Evolutionary conservation across 2,888 invertebrate genomes (phyloP).

Genomic region (Crioceris asparagi): DNA sequence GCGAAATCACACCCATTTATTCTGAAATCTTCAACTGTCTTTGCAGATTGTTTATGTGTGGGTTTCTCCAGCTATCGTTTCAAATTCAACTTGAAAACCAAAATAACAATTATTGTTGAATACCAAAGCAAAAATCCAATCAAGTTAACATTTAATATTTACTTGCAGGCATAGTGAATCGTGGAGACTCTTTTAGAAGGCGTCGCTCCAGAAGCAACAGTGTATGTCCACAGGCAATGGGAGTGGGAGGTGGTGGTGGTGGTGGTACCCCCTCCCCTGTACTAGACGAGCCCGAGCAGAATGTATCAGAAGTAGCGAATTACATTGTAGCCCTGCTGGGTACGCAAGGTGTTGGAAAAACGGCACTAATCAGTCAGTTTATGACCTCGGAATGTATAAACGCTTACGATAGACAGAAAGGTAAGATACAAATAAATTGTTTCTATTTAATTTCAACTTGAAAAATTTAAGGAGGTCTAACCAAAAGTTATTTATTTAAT

Average conservation of each 20-base stretch:
- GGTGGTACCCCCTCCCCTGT: constrained; percentile 33
- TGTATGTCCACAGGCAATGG: constrained; percentile 48
- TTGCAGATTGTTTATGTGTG: too few relatives aligned
- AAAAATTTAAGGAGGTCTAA: too few relatives aligned
- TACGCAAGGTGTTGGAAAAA: constrained; percentile 73
- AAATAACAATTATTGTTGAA: too few relatives aligned
- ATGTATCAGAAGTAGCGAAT: constrained; percentile 37
- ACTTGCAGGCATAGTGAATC: constrained; percentile 73
- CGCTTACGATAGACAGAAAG: constrained; percentile 80
- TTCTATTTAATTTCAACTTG: too few relatives aligned
- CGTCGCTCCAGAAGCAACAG: constrained; percentile 76
- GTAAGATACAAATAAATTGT: constrained; percentile 43
- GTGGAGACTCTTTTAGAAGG: constrained; percentile 87
- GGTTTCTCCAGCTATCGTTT: too few relatives aligned
- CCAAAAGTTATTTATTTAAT: too few relatives aligned
- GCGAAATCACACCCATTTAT: too few relatives aligned
- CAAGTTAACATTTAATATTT: too few relatives aligned
- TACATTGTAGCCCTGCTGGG: constrained; percentile 70
- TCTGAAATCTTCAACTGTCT: too few relatives aligned
- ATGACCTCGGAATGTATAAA: constrained; percentile 91
- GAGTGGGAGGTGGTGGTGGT: constrained; percentile 5
- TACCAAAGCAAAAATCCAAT: too few relatives aligned
- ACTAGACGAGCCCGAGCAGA: constrained; percentile 42
- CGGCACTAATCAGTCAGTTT: constrained; percentile 77
- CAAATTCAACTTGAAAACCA: too few relatives aligned